These are phyloP conservation scores for Hozukius guyotensis DNA, from an alignment of 2,797 vertebrate species.

Conservation along the genomic window DNA sequence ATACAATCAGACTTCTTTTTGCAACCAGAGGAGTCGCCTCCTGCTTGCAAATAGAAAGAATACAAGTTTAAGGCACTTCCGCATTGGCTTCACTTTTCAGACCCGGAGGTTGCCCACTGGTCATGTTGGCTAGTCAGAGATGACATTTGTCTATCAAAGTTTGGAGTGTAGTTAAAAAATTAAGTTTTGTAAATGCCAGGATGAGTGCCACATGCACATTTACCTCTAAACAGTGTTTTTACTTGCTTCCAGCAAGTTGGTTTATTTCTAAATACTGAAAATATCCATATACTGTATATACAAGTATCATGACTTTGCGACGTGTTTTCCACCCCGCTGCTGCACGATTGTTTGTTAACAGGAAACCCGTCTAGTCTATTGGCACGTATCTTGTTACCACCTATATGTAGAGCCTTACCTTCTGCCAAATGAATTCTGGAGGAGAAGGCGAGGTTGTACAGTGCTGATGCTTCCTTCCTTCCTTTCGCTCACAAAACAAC, in stretches of 20 bases:
- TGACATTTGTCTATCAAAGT: no score
- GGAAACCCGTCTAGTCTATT: background rate
- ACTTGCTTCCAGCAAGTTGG: background rate
- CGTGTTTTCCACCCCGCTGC: background rate
- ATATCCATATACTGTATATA: background rate
- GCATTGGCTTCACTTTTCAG: no score
- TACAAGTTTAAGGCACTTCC: no score
- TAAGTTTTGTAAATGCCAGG: background rate
- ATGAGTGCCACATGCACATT: background rate
- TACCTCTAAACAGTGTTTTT: background rate
- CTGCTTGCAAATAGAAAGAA: no score
- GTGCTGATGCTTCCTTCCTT: conserved; percentile 2
- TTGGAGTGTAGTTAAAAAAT: background rate
- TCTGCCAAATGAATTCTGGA: background rate
- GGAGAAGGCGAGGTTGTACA: background rate
- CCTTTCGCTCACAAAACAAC: background rate
- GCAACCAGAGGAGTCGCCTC: no score
- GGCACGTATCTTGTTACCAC: background rate
- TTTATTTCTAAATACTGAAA: background rate
- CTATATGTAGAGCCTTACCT: background rate
- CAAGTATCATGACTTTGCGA: background rate
- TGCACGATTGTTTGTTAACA: background rate
- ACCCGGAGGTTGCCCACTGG: no score
- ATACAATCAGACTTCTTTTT: no score
- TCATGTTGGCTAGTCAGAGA: no score